Conservation (phyloP, 2,888 invertebrate genomes). For the Xanthia icteritia region DNA sequence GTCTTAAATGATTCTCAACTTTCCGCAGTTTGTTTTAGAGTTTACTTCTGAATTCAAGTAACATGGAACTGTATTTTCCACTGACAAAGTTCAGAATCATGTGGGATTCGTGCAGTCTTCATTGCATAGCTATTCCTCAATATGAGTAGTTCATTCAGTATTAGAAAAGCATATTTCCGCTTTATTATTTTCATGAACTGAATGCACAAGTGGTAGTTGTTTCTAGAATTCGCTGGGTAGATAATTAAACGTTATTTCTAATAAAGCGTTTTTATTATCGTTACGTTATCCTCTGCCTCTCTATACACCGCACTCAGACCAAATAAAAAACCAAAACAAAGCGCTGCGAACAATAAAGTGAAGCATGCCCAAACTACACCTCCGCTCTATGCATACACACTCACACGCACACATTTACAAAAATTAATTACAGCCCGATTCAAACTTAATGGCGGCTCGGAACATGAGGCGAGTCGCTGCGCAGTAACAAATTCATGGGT, state of each 20-base stretch:
- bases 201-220: conserved; percentile 20
- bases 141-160: conserved; percentile 38
- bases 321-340: too few relatives aligned
- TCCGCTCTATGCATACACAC: too few relatives aligned
- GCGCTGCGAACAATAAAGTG: too few relatives aligned
- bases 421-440: too few relatives aligned
- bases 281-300: too few relatives aligned
- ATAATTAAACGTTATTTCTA: neutral
- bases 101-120: neutral
- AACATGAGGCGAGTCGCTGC: too few relatives aligned
- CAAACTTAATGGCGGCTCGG: too few relatives aligned
- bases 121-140: conserved; percentile 1
- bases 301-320: too few relatives aligned
- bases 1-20: neutral
- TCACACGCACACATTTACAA: too few relatives aligned
- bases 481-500: too few relatives aligned
- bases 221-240: neutral
- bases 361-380: too few relatives aligned
- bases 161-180: conserved; percentile 46
- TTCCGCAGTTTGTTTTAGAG: neutral
- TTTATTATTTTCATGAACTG: conserved; percentile 27
- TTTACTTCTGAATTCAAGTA: neutral
- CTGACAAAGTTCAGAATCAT: neutral
- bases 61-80: neutral
- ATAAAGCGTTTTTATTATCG: neutral